Evolutionary conservation across 1,140 invertebrate genomes (phyloP).

Genomic region (Trypoxylus dichotomus): DNA sequence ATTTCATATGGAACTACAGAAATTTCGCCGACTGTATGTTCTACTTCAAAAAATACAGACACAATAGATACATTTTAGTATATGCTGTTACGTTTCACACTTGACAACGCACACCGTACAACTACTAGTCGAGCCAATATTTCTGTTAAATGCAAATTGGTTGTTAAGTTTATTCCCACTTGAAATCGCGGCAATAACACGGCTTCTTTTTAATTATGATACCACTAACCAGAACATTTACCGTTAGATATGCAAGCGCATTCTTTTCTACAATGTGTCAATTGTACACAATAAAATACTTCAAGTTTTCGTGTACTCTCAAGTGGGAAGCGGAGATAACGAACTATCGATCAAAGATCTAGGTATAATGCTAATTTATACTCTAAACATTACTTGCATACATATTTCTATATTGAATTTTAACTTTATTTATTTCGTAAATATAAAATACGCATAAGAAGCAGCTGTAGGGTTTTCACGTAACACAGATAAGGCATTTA

Average conservation of each 20-base stretch:
- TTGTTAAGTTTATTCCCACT: neutral
- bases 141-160: no score
- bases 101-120: no score
- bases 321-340: neutral
- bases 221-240: neutral
- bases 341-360: neutral
- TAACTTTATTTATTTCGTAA: neutral
- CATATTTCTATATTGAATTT: neutral
- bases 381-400: neutral
- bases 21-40: no score
- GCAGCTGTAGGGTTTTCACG: neutral
- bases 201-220: neutral
- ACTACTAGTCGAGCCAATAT: no score
- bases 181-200: neutral
- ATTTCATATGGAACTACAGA: no score
- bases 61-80: no score
- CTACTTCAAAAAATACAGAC: no score
- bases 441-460: neutral
- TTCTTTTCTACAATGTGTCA: neutral
- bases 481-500: neutral
- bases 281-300: neutral
- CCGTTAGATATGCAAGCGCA: neutral
- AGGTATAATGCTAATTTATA: neutral
- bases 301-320: neutral
- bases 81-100: no score